Evolutionary conservation across 2,888 invertebrate species (phyloP).

Genomic region (Epinotia ramella): DNA sequence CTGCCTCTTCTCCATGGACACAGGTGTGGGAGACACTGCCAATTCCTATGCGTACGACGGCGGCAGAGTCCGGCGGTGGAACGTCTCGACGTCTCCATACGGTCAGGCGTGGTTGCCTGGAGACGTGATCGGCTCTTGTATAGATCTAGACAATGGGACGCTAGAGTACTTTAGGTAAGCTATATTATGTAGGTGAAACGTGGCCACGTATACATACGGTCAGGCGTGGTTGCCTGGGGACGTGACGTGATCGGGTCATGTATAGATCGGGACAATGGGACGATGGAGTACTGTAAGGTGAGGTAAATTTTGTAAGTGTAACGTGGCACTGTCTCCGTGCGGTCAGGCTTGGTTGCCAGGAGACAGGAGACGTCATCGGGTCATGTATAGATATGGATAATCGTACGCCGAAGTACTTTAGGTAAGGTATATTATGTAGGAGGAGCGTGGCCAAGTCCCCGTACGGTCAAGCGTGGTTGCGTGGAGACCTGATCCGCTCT

Average conservation of each 20-base stretch:
- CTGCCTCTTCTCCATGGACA: conserved; percentile 92
- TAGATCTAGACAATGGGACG: conserved; percentile 89
- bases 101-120: conserved; percentile 93
- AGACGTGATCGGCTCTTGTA: conserved; percentile 91
- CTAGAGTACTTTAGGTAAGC: conserved; percentile 84
- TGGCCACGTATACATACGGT: not conserved
- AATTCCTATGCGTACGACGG: conserved; percentile 93
- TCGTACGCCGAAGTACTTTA: conserved; percentile 87
- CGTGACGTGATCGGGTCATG: no score
- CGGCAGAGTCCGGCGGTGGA: conserved; percentile 89
- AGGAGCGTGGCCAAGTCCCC: not conserved
- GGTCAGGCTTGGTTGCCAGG: no score
- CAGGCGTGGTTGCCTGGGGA: no score
- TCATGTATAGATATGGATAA: conserved; percentile 86
- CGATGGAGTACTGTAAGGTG: no score
- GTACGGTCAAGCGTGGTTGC: no score
- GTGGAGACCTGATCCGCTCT: no score
- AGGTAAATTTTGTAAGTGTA: no score
- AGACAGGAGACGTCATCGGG: no score
- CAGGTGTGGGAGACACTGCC: conserved; percentile 91
- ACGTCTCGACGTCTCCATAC: conserved; percentile 88
- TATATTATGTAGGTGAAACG: no score
- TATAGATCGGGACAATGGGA: no score
- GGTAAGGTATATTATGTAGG: no score
- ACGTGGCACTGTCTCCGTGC: no score